Evolutionary conservation across 2,888 invertebrate species (phyloP).

Genomic region (Nymphalis polychloros): DNA sequence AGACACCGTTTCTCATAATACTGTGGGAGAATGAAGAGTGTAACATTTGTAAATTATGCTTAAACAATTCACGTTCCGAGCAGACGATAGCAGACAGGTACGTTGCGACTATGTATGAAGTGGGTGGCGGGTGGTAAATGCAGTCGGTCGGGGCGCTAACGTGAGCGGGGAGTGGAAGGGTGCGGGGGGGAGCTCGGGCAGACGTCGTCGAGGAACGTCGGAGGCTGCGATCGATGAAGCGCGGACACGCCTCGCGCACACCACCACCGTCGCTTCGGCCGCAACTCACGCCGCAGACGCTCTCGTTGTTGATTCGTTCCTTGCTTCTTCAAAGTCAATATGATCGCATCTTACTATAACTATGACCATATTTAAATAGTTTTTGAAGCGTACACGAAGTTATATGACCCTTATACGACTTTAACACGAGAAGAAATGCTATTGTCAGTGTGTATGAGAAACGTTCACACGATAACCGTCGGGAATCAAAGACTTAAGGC

Average conservation of each 20-base stretch:
- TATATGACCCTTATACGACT: constrained; percentile 1
- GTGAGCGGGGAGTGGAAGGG: constrained; percentile 59
- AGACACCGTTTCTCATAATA: constrained; percentile 17
- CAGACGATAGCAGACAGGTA: constrained; percentile 61
- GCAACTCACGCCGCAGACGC: constrained; percentile 52
- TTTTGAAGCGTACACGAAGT: neutral
- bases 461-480: constrained; percentile 33
- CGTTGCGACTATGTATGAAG: constrained; percentile 54
- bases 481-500: constrained; percentile 39
- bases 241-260: constrained; percentile 80
- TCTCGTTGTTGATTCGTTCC: constrained; percentile 66
- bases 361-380: constrained; percentile 18
- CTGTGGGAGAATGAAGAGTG: constrained; percentile 43
- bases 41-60: constrained; percentile 52
- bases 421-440: constrained; percentile 17
- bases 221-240: constrained; percentile 82
- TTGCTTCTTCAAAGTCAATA: constrained; percentile 40
- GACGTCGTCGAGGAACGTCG: constrained; percentile 79
- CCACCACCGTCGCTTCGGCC: constrained; percentile 35
- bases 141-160: constrained; percentile 81
- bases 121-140: constrained; percentile 78
- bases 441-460: constrained; percentile 22
- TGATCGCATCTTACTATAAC: constrained; percentile 25
- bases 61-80: constrained; percentile 46
- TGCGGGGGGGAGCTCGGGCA: constrained; percentile 54